phyloP scores from a whole-genome alignment of 2,797 vertebrate species.

The Poeciliopsis gracilis region DNA sequence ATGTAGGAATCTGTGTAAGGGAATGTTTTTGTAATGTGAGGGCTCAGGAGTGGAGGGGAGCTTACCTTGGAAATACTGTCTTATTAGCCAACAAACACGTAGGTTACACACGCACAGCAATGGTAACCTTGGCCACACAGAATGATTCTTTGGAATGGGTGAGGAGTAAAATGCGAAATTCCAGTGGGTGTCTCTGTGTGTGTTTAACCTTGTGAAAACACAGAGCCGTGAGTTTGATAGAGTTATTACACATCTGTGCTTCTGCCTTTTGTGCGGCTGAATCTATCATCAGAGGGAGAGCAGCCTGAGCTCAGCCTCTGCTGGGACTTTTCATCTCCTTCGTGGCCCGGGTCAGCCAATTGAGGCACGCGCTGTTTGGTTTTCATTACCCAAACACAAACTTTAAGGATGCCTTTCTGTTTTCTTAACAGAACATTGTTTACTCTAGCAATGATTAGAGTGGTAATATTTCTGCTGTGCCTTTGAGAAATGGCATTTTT shows the following conservation, averaged over 20 bases:
- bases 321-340: slow-evolving; percentile 75
- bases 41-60: slow-evolving; percentile 65
- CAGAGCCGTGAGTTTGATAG: slow-evolving; percentile 81
- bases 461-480: slow-evolving; percentile 68
- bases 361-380: slow-evolving; percentile 77
- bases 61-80: slow-evolving; percentile 68
- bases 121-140: slow-evolving; percentile 73
- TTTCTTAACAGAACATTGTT: slow-evolving; percentile 69
- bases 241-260: slow-evolving; percentile 79
- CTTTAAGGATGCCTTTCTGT: slow-evolving; percentile 71
- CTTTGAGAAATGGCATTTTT: slow-evolving; percentile 62
- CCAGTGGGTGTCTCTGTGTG: slow-evolving; percentile 78
- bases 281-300: slow-evolving; percentile 71
- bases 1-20: slow-evolving; percentile 72
- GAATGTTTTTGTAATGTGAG: slow-evolving; percentile 78
- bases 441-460: slow-evolving; percentile 70
- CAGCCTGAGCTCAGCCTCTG: slow-evolving; percentile 65
- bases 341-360: slow-evolving; percentile 75
- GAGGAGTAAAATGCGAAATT: slow-evolving; percentile 76
- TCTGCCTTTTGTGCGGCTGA: slow-evolving; percentile 75
- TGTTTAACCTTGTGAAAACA: slow-evolving; percentile 83
- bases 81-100: slow-evolving; percentile 77
- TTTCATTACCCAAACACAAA: slow-evolving; percentile 86
- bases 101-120: slow-evolving; percentile 63
- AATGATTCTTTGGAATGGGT: slow-evolving; percentile 73